phyloP scores from a whole-genome alignment of 2,888 invertebrate genomes.

The Ditula angustiorana region DNA sequence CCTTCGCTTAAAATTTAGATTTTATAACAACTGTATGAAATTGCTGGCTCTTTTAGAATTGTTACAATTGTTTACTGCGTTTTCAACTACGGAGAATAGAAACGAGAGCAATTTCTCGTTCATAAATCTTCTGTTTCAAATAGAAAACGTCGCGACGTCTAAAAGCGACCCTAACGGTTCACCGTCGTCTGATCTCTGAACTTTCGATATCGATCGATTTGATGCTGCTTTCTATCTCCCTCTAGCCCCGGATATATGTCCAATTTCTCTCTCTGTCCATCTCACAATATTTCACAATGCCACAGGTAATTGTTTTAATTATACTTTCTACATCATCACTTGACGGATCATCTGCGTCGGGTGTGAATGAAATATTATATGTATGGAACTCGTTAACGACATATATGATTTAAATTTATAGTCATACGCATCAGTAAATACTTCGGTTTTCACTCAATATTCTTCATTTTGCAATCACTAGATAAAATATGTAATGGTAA shows the following conservation, averaged over 20 bases:
- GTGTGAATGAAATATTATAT: constrained; percentile 27
- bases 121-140: constrained; percentile 1
- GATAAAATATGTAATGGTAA: no score
- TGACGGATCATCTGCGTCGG: constrained; percentile 45
- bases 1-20: no score
- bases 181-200: constrained; percentile 62
- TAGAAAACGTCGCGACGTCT: constrained; percentile 49
- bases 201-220: constrained; percentile 73
- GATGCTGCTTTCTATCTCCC: constrained; percentile 48
- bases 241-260: constrained; percentile 48
- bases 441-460: no score
- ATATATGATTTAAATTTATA: not conserved
- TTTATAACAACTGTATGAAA: no score
- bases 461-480: no score
- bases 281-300: constrained; percentile 49
- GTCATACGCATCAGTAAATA: no score
- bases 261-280: constrained; percentile 41
- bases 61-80: no score
- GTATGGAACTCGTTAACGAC: not conserved
- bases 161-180: constrained; percentile 57
- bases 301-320: constrained; percentile 57
- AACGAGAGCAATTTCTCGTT: not conserved
- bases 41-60: no score
- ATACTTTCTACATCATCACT: constrained; percentile 52
- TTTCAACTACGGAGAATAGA: not conserved